Percentiles rank a stretch among this genome's conserved stretches.
These are phyloP conservation scores for Lasioglossum baleicum DNA, from an alignment of 1,140 invertebrate species.

Conservation along the genomic window DNA sequence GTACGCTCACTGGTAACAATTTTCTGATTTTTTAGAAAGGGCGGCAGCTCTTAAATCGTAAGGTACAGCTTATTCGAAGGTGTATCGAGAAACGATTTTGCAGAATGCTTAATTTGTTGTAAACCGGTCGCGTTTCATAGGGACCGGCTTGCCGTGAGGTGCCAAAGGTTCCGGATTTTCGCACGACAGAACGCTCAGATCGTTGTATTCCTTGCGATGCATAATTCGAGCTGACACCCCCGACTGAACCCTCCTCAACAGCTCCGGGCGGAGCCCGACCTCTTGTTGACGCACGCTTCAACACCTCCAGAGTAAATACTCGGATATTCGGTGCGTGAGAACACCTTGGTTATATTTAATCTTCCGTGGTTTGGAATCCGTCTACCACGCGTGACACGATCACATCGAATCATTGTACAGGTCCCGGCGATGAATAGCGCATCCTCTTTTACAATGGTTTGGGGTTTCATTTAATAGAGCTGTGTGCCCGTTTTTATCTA, in stretches of 20 bases:
- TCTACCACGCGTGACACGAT: neutral
- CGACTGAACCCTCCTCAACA: constrained; percentile 65
- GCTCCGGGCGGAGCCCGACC: constrained; percentile 63
- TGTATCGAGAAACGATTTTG: neutral
- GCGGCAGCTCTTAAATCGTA: no score
- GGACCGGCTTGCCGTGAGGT: constrained; percentile 20
- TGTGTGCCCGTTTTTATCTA: no score
- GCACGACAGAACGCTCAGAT: constrained; percentile 53
- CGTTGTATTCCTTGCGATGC: constrained; percentile 60
- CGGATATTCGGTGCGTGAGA: constrained; percentile 45
- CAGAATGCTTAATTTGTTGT: neutral
- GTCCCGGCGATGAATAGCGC: neutral
- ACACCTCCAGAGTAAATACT: constrained; percentile 63
- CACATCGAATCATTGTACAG: neutral
- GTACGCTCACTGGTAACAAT: no score
- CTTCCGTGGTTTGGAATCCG: constrained; percentile 1
- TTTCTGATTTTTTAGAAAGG: no score
- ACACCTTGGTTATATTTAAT: constrained; percentile 14
- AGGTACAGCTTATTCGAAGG: no score
- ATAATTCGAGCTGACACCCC: constrained; percentile 69
- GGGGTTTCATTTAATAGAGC: no score
- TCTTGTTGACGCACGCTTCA: constrained; percentile 62
- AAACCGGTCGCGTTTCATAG: neutral
- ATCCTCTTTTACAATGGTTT: neutral
- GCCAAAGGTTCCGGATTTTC: constrained; percentile 57